Percentiles rank a stretch among this genome's conserved stretches.
phyloP scores from a whole-genome alignment of 2,113 vertebrate genomes.

The Hypanus sabinus region DNA sequence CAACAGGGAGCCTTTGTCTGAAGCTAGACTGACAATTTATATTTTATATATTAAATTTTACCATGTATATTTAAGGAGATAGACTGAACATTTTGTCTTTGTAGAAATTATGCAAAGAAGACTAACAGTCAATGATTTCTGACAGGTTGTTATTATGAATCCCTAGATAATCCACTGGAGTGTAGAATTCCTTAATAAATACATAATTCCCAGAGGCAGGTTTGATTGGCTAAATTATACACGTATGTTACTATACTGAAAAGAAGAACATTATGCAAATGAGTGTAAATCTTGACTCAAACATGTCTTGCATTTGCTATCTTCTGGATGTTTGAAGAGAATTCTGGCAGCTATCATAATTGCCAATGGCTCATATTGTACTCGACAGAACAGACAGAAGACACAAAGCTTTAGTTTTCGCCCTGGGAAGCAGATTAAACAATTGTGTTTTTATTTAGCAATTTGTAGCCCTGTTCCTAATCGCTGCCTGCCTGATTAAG shows the following conservation, averaged over 20 bases:
- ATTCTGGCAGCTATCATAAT: constrained; percentile 46
- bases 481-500: constrained; percentile 61
- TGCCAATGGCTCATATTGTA: constrained; percentile 50
- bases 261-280: constrained; percentile 69
- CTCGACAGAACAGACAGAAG: constrained; percentile 51
- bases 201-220: constrained; percentile 62
- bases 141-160: constrained; percentile 66
- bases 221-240: constrained; percentile 75
- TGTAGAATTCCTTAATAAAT: constrained; percentile 68
- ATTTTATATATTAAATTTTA: background rate
- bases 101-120: constrained; percentile 66
- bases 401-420: constrained; percentile 42
- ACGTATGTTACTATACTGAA: constrained; percentile 64
- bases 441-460: constrained; percentile 58
- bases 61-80: constrained; percentile 13
- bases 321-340: constrained; percentile 44
- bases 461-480: constrained; percentile 60
- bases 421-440: constrained; percentile 58
- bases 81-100: constrained; percentile 29
- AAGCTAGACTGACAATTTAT: background rate
- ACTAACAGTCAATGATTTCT: constrained; percentile 64
- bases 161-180: constrained; percentile 66
- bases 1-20: background rate
- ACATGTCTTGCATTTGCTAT: constrained; percentile 47
- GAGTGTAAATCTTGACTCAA: constrained; percentile 56